phyloP scores from a whole-genome alignment of 2,797 vertebrate species.

The Eulemur rubriventer region DNA sequence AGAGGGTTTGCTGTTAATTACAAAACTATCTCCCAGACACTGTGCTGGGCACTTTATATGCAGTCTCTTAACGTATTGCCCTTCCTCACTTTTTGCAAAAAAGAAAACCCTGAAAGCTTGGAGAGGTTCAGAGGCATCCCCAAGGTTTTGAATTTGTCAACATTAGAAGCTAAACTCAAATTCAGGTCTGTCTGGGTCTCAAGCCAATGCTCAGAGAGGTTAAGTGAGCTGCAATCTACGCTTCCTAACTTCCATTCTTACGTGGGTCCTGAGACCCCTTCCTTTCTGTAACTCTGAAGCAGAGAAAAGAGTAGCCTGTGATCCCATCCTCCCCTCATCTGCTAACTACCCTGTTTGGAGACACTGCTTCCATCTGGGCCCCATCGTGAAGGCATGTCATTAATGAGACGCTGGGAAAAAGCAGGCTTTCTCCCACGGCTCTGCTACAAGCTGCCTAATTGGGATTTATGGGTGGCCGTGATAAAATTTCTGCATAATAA shows the following conservation, averaged over 20 bases:
- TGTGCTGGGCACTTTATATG: background rate
- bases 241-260: background rate
- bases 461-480: conserved; percentile 58
- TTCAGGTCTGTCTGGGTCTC: background rate
- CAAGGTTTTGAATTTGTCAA: background rate
- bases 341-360: conserved; percentile 18
- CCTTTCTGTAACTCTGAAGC: background rate
- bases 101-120: background rate
- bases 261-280: background rate
- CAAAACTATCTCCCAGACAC: background rate
- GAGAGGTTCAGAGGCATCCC: background rate
- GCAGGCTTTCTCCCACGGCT: background rate
- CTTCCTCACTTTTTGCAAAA: background rate
- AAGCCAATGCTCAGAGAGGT: background rate
- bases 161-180: background rate
- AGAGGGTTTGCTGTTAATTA: background rate
- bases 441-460: conserved; percentile 58
- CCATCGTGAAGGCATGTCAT: conserved; percentile 15
- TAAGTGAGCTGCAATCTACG: fast-evolving
- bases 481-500: conserved; percentile 51
- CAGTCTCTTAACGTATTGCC: background rate
- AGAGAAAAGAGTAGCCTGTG: background rate
- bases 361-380: conserved; percentile 13
- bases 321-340: background rate
- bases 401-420: conserved; percentile 62